These are phyloP conservation scores for Clunio marinus DNA, from an alignment of 2,888 invertebrate species.

Conservation along the genomic window DNA sequence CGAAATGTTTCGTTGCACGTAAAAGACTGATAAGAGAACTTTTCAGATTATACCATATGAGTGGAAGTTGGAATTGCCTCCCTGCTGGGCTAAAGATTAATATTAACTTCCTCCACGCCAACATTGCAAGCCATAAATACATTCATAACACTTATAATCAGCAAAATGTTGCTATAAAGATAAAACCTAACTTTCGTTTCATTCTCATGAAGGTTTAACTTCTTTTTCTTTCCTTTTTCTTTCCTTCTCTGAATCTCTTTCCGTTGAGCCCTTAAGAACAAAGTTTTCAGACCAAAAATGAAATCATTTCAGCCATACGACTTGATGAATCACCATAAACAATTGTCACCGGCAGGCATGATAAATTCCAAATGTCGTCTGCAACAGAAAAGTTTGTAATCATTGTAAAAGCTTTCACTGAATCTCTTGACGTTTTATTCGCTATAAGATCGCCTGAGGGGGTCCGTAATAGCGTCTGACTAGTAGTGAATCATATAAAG, in stretches of 20 bases:
- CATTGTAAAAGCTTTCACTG: no score
- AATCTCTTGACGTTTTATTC: no score
- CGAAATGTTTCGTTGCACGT: no score
- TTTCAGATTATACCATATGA: neutral
- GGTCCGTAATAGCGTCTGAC: no score
- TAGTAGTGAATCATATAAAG: neutral
- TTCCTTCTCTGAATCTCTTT: no score
- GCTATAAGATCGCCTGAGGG: no score
- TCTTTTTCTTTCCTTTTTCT: no score
- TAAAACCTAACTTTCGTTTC: conserved; percentile 2
- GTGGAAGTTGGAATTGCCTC: no score
- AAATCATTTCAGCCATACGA: neutral
- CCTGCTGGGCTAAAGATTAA: neutral
- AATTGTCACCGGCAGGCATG: no score
- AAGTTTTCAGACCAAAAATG: neutral
- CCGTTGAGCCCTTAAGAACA: neutral
- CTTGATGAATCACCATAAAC: neutral
- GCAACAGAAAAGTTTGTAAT: no score
- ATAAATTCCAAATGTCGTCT: no score
- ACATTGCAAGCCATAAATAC: neutral
- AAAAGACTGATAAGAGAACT: neutral
- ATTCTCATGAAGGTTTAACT: neutral
- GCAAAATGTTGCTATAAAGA: conserved; percentile 22
- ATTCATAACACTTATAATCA: conserved; percentile 29
- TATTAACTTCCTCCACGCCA: neutral